Percentiles rank a stretch among this genome's conserved stretches.
phyloP scores from a whole-genome alignment of 2,113 vertebrate genomes.

The Dromas ardeola region DNA sequence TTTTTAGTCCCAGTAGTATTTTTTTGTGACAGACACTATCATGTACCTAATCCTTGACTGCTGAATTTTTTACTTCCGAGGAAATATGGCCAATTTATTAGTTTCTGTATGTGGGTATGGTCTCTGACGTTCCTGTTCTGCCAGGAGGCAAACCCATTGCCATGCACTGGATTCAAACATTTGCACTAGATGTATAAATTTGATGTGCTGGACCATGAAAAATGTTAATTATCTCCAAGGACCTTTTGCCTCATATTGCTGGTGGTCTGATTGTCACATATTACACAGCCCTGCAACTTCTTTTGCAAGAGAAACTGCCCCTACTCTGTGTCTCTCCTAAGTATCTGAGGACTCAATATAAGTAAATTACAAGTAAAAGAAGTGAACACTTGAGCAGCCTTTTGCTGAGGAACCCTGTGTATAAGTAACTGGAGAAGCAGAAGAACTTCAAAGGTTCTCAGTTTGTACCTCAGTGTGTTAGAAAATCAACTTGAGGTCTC shows the following conservation, averaged over 20 bases:
- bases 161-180: background rate
- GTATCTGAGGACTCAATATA: background rate
- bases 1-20: background rate
- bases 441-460: background rate
- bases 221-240: background rate
- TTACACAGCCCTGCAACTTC: background rate
- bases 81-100: background rate
- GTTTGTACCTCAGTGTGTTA: background rate
- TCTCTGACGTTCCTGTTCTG: background rate
- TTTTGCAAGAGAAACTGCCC: background rate
- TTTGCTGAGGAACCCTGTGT: background rate
- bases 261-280: background rate
- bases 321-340: background rate
- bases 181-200: background rate
- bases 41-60: background rate
- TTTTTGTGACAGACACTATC: background rate
- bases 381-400: background rate
- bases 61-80: background rate
- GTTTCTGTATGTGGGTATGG: accelerated
- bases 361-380: background rate
- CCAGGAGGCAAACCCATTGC: background rate
- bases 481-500: background rate
- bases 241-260: background rate
- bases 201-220: background rate
- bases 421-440: background rate